Base-by-base conservation (phyloP, 1,140 invertebrate species). In the Zaprionus nigranus region DNA sequence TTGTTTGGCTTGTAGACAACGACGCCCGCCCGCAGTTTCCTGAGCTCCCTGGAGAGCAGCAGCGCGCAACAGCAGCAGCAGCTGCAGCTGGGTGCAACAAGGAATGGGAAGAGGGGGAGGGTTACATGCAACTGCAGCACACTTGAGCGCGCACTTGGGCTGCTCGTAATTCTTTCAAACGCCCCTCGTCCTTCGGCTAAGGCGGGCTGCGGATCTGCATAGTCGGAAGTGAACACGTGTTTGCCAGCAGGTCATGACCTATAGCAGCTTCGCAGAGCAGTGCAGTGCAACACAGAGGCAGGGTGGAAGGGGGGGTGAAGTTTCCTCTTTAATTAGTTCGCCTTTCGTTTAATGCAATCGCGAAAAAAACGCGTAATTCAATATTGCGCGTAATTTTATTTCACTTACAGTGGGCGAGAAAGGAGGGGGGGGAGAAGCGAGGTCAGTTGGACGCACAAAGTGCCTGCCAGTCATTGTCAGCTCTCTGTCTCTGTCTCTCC, bases 311-410 rank as follows among this genome's bases (percentile, higher is more conserved):
- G 40, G 26, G 40, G 20, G 28, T 30, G 43, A 38, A 17, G 20
- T n/a, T 11, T 87, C 81, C 70, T 38, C 85, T 88, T 87, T 87
- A 87, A 87, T 87, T 87, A 87, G 84, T 84, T 75, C 67, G 81
- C 84, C 78, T 87, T 78, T 78, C 84, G 84, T 87, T 87, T 88
- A 87, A 87, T 87, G 84, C 85, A 88, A 87, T 87, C 78, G 84
- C 81, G 81, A 90, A 85, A 81, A 88, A 88, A 88, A 81, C 86
- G 85, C 85, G 84, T 90, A 88, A 88, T 88, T 88, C 75, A 88
- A 88, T 88, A 88, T 88, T 75, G 75, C 68, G 72, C 64, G 81
- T 88, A 88, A 88, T 88, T 90, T 85, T 90, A 88, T 88, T 90
- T 85, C 75, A 61, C 75, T 78, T 78, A 72, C 73, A 78, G 49